A percentile compares a stretch with the other conserved stretches of the same genome.
Conservation (phyloP, 2,888 invertebrate species). For the Phytoseiulus persimilis region DNA sequence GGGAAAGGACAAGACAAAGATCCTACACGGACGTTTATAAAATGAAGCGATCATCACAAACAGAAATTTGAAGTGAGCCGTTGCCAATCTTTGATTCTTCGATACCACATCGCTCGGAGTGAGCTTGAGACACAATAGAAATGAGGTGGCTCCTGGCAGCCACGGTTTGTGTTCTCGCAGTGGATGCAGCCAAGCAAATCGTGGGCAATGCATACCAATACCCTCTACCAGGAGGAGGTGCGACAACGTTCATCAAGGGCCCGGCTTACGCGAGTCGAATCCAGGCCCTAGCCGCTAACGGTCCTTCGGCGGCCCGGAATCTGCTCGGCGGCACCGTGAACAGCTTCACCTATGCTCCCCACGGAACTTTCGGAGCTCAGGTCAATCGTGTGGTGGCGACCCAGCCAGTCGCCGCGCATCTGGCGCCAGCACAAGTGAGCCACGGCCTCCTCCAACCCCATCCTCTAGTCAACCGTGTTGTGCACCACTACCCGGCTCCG, state of each 20-base stretch:
- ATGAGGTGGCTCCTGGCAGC: constrained; percentile 9
- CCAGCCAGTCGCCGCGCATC: neutral
- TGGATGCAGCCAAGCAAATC: constrained; percentile 10
- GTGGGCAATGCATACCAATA: constrained; percentile 20
- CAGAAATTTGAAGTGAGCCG: neutral
- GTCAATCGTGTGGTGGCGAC: neutral
- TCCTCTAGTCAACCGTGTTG: constrained; percentile 14
- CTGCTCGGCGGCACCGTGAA: neutral
- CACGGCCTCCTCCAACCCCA: neutral
- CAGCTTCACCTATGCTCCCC: neutral
- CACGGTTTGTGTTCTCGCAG: neutral
- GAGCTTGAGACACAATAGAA: neutral
- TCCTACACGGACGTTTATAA: neutral
- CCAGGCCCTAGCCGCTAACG: neutral
- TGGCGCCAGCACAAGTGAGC: constrained; percentile 1
- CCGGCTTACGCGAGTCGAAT: constrained; percentile 13
- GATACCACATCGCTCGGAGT: neutral
- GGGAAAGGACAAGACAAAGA: neutral
- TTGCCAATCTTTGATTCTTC: neutral
- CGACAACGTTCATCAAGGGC: constrained; percentile 22
- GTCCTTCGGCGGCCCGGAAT: neutral
- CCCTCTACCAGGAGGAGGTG: neutral
- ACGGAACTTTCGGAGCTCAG: neutral
- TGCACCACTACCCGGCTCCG: neutral
- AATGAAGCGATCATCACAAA: neutral